phyloP scores from a whole-genome alignment of 2,888 invertebrate genomes.

The Ariolimax columbianus region DNA sequence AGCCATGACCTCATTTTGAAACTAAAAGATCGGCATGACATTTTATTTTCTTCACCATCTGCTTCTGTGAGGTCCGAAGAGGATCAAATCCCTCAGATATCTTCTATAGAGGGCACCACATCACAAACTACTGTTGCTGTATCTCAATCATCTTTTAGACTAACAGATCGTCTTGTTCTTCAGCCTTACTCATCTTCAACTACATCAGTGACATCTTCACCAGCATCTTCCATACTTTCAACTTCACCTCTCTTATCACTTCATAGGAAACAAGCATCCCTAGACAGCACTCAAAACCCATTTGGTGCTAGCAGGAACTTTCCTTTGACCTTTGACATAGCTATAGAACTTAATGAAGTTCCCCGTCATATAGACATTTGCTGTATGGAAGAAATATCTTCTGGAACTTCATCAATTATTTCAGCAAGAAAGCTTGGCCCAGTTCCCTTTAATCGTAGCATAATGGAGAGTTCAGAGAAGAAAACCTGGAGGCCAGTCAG shows the following conservation, averaged over 20 bases:
- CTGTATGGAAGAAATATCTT: background rate
- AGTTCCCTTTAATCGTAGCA: slow-evolving; percentile 28
- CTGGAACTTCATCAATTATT: background rate
- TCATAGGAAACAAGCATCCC: slow-evolving; percentile 22
- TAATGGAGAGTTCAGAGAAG: background rate
- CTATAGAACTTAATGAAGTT: slow-evolving; percentile 34
- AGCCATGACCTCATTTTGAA: slow-evolving; percentile 1
- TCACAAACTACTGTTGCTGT: background rate
- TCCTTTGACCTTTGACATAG: slow-evolving; percentile 11
- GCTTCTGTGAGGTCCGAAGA: background rate
- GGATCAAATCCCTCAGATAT: background rate
- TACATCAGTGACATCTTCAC: background rate
- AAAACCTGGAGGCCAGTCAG: slow-evolving; percentile 42
- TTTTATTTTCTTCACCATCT: background rate
- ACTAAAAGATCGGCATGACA: background rate
- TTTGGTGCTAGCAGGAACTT: background rate
- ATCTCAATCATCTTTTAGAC: background rate
- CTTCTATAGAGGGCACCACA: background rate
- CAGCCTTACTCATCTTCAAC: background rate
- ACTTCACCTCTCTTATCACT: background rate
- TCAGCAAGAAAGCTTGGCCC: slow-evolving; percentile 24
- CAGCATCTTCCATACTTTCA: background rate
- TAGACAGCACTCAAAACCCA: slow-evolving; percentile 13
- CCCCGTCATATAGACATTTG: background rate
- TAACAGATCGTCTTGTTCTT: background rate